Base-by-base conservation (phyloP, 2,113 vertebrate genomes). In the Lichenostomus cassidix region DNA sequence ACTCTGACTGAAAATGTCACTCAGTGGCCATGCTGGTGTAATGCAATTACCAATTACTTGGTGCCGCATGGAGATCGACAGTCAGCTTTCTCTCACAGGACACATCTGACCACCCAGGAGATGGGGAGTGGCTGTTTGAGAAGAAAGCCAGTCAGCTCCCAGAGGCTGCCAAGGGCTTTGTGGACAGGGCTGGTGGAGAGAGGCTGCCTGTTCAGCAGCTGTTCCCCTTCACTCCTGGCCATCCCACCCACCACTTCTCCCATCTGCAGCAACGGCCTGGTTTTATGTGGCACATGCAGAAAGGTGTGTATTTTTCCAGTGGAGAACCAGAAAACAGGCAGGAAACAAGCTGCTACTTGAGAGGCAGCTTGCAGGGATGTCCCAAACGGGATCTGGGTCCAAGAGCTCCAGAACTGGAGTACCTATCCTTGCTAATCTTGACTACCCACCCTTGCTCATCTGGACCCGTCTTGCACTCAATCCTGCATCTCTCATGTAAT, bases 131-230 rank as follows among this genome's bases (percentile, higher is more conserved):
- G 35, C 55, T 76, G 27, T 2, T 79, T 9, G 49, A 90, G 46
- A 86, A 56, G 71, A 67, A 76, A 80, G 67, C 29, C 52, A 76
- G 62, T 78, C 78, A 88, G 59, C 41, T 80, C 20, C 53, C 3
- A 2, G 25, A 46, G 63, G 58, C 85, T 86, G 59, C 28, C 37
- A 60, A 80, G n/a, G 37, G 59, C 79, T 92, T 64, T 90, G 50
- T 87, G 77, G 46, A 69, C 42, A 35, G 35, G 53, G 68, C 18
- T 77, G 55, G 58, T 88, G 50, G 68, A 12, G 20, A 85, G 47
- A 60, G 59, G 76, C 83, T 90, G 92, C 71, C 85, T 86, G 68
- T 14, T 92, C 37, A 62, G 75, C 90, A 96, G 88, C 79, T 96
- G 88, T 55, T 90, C 46, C 53, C 63, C 46, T 67, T 86, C n/a